phyloP scores from a whole-genome alignment of 53 echinoderm and acorn worm genomes.

The Arbacia lixula region DNA sequence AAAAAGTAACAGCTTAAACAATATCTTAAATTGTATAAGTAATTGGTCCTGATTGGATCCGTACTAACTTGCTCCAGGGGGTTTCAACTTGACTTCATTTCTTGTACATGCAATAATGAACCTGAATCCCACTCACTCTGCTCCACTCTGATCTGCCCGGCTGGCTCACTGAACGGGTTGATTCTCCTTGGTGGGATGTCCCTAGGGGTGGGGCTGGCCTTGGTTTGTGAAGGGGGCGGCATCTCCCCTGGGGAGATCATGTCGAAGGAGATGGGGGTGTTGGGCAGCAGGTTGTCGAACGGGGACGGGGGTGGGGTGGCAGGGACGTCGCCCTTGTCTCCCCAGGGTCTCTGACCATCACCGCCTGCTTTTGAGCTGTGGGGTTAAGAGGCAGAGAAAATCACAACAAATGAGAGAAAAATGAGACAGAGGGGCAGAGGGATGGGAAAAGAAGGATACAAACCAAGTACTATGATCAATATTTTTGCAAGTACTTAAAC shows the following conservation, averaged over 20 bases:
- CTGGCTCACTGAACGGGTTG: constrained; percentile 83
- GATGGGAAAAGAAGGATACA: too few species aligned
- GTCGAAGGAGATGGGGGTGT: constrained; percentile 92
- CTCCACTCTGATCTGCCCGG: constrained; percentile 68
- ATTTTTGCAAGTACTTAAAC: too few species aligned
- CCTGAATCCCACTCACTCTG: constrained; percentile 63
- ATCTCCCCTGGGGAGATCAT: constrained; percentile 83
- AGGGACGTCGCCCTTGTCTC: constrained; percentile 61
- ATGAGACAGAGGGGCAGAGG: too few species aligned
- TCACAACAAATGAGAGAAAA: too few species aligned
- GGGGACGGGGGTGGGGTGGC: constrained; percentile 88
- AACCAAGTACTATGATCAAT: too few species aligned
- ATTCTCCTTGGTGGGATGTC: constrained; percentile 73
- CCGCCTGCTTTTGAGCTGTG: constrained; percentile 37
- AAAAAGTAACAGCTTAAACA: too few species aligned
- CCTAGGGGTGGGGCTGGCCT: constrained; percentile 58
- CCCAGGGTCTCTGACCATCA: constrained; percentile 52
- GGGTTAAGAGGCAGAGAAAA: too few species aligned
- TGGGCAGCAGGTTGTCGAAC: constrained; percentile 76
- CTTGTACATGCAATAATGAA: constrained; percentile 1
- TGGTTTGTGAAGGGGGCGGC: constrained; percentile 40
- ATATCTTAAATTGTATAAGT: too few species aligned
- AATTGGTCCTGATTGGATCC: too few species aligned
- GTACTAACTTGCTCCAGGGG: too few species aligned
- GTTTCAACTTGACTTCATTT: too few species aligned